Evolutionary conservation across 2,113 vertebrate genomes (phyloP).

Genomic region (Stigmatopora argus): DNA sequence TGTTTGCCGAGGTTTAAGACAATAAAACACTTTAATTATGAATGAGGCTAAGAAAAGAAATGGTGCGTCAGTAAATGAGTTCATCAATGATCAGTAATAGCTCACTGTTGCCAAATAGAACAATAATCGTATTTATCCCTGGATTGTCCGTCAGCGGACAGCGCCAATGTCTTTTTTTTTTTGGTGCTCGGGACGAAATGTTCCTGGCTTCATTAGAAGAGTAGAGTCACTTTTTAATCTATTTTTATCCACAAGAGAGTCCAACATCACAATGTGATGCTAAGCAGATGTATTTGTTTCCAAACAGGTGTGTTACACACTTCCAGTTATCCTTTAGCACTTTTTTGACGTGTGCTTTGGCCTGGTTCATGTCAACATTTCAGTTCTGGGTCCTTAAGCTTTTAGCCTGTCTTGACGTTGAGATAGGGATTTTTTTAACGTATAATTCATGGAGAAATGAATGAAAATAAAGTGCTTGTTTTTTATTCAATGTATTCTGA

Average conservation of each 20-base stretch:
- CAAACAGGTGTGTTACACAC: neutral
- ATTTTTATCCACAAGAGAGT: neutral
- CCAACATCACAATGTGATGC: neutral
- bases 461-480: neutral
- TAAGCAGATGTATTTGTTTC: conserved; percentile 3
- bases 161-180: conserved; percentile 33
- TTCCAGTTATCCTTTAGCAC: neutral
- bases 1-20: too few species aligned
- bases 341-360: neutral
- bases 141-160: too few species aligned
- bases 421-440: neutral
- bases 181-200: conserved; percentile 54
- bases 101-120: too few species aligned
- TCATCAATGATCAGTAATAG: too few species aligned
- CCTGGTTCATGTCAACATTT: neutral
- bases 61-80: too few species aligned
- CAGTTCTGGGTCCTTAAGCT: neutral
- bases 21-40: too few species aligned
- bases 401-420: neutral
- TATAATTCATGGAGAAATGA: neutral
- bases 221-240: conserved; percentile 22
- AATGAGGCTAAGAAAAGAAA: too few species aligned
- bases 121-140: too few species aligned
- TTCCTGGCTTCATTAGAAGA: conserved; percentile 44
- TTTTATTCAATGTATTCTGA: conserved; percentile 21